Percentiles rank a stretch among this genome's conserved stretches.
phyloP scores from a whole-genome alignment of 2,113 vertebrate species.

The Phalacrocorax brasilianus region DNA sequence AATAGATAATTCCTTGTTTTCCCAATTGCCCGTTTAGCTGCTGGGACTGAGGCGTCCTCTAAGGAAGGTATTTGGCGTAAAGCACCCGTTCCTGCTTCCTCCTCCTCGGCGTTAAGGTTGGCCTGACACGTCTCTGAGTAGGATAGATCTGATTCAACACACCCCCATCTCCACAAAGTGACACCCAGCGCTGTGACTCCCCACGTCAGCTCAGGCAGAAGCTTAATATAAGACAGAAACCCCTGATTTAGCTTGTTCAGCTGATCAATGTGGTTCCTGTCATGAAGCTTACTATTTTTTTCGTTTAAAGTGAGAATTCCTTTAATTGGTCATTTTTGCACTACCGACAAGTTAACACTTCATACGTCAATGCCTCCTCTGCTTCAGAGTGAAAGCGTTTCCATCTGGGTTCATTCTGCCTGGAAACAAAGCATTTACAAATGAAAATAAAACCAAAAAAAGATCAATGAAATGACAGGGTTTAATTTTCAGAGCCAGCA shows the following conservation, averaged over 20 bases:
- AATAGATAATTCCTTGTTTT: neutral
- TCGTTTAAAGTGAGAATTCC: neutral
- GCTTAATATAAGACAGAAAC: neutral
- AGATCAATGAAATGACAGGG: neutral
- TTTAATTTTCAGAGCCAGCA: neutral
- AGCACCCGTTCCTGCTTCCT: neutral
- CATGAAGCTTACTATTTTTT: neutral
- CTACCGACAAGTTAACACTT: neutral
- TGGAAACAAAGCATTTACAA: neutral
- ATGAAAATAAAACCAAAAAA: neutral
- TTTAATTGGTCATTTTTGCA: neutral
- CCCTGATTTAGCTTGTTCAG: neutral
- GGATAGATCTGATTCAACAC: neutral
- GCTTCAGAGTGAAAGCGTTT: neutral
- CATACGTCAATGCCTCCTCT: neutral
- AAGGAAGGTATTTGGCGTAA: neutral
- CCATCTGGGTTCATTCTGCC: neutral
- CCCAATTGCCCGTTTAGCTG: neutral
- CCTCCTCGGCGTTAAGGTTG: fast-evolving
- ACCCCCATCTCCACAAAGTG: neutral
- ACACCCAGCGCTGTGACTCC: neutral
- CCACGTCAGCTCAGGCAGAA: neutral
- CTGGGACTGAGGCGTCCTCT: neutral
- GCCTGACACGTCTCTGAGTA: neutral
- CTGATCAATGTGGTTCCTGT: neutral